Percentiles rank a stretch among this genome's conserved stretches.
phyloP scores from a whole-genome alignment of 2,113 vertebrate genomes.

The Zosterops hypoxanthus region DNA sequence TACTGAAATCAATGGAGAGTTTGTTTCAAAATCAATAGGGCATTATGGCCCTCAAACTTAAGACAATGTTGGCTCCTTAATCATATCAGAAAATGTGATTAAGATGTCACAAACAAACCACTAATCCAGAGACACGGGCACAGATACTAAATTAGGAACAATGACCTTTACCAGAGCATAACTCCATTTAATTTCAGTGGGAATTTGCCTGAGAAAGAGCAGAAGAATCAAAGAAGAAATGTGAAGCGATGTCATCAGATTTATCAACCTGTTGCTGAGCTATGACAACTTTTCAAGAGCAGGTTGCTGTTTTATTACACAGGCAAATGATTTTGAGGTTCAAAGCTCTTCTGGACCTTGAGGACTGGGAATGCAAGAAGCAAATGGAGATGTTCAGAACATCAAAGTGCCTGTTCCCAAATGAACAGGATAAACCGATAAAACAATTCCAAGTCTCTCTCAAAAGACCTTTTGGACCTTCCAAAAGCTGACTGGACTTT shows the following conservation, averaged over 20 bases:
- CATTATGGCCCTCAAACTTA: not conserved
- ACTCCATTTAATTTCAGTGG: not conserved
- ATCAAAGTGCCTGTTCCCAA: conserved; percentile 53
- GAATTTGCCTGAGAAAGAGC: not conserved
- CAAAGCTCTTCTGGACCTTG: conserved; percentile 12
- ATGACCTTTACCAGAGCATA: not conserved
- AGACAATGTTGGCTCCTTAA: not conserved
- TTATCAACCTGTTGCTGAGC: conserved; percentile 1
- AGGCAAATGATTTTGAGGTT: conserved; percentile 57
- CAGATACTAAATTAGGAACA: not conserved
- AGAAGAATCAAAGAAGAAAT: not conserved
- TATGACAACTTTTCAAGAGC: conserved; percentile 18
- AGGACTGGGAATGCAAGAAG: conserved; percentile 39
- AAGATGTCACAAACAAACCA: not conserved
- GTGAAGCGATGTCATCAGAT: not conserved
- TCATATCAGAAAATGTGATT: conserved; percentile 16
- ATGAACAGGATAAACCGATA: conserved; percentile 42
- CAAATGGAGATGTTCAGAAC: conserved; percentile 30
- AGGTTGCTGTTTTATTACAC: conserved; percentile 40
- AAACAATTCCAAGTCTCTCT: conserved; percentile 48
- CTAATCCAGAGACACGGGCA: not conserved
- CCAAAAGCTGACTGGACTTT: conserved; percentile 21
- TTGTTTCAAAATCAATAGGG: not conserved
- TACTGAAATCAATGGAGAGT: not conserved
- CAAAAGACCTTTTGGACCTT: conserved; percentile 46